Percentiles rank a stretch among this genome's conserved stretches.
phyloP scores from a whole-genome alignment of 2,113 vertebrate genomes.

The Labrus mixtus region DNA sequence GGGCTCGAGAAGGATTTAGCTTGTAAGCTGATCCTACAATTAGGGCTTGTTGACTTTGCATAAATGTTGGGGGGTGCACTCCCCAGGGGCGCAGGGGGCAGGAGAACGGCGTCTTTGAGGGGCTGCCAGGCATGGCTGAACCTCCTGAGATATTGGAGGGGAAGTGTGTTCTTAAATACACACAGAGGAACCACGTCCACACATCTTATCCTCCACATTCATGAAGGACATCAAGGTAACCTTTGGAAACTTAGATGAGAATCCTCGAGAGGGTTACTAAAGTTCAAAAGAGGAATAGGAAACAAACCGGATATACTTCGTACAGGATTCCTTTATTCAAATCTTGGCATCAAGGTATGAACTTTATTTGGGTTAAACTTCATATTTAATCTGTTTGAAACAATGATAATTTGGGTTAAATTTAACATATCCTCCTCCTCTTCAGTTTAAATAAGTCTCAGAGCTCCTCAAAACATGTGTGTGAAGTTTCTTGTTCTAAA shows the following conservation, averaged over 20 bases:
- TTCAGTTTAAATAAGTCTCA: too few relatives aligned
- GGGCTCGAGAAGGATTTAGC: constrained; percentile 81
- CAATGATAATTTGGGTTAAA: too few relatives aligned
- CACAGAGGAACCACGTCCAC: constrained; percentile 51
- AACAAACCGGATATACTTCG: too few relatives aligned
- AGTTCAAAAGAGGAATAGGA: constrained; percentile 36
- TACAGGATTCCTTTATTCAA: neutral
- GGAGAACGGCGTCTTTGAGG: constrained; percentile 79
- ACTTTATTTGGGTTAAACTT: too few relatives aligned
- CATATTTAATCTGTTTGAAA: too few relatives aligned
- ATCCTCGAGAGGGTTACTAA: constrained; percentile 28
- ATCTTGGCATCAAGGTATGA: neutral
- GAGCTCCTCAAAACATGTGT: too few relatives aligned
- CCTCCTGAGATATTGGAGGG: constrained; percentile 66
- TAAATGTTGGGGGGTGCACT: constrained; percentile 78
- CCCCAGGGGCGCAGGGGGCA: constrained; percentile 70
- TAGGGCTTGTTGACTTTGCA: constrained; percentile 87
- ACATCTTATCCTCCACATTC: constrained; percentile 51
- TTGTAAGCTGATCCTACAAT: constrained; percentile 85
- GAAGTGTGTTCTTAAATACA: constrained; percentile 56
- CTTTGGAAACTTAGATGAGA: constrained; percentile 60
- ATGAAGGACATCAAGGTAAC: constrained; percentile 65
- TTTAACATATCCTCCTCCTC: too few relatives aligned
- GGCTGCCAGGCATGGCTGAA: constrained; percentile 65
- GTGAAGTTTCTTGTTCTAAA: too few relatives aligned